A percentile compares a stretch with the other conserved stretches of the same genome.
These are phyloP conservation scores for Lomographa bimaculata DNA, from an alignment of 2,888 invertebrate genomes.

Conservation along the genomic window DNA sequence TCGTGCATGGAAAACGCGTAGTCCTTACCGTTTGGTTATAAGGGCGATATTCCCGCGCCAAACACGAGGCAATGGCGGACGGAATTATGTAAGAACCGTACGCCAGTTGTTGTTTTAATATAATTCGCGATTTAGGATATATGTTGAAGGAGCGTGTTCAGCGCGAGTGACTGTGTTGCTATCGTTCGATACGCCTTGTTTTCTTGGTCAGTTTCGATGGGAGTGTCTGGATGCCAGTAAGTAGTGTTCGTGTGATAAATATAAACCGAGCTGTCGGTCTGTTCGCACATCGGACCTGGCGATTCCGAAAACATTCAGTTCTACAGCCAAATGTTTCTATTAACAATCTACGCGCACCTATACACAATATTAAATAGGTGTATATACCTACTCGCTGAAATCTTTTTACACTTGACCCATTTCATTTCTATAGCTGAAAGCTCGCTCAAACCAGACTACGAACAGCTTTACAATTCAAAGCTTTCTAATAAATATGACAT, in stretches of 20 bases:
- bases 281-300: slow-evolving; percentile 14
- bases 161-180: slow-evolving; percentile 30
- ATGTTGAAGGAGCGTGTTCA: slow-evolving; percentile 14
- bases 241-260: slow-evolving; percentile 62
- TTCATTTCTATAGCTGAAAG: not conserved
- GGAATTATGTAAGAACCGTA: slow-evolving; percentile 75
- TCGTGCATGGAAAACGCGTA: slow-evolving; percentile 60
- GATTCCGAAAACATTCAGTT: slow-evolving; percentile 27
- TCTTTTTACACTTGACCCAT: slow-evolving; percentile 8
- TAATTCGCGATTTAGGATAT: slow-evolving; percentile 52
- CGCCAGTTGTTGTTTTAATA: slow-evolving; percentile 50
- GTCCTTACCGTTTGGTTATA: slow-evolving; percentile 37
- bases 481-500: too few relatives aligned
- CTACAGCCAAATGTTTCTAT: slow-evolving; percentile 17
- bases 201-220: slow-evolving; percentile 29
- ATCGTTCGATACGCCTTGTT: slow-evolving; percentile 8
- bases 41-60: slow-evolving; percentile 64
- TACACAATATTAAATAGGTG: too few relatives aligned
- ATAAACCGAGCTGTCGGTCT: slow-evolving; percentile 58
- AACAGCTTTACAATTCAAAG: not conserved
- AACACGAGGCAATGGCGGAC: slow-evolving; percentile 63
- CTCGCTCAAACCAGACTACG: not conserved
- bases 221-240: slow-evolving; percentile 62
- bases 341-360: not conserved
- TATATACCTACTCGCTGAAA: slow-evolving; percentile 3